Evolutionary conservation across 2,113 vertebrate species (phyloP).

Genomic region (Callaeas wilsoni): DNA sequence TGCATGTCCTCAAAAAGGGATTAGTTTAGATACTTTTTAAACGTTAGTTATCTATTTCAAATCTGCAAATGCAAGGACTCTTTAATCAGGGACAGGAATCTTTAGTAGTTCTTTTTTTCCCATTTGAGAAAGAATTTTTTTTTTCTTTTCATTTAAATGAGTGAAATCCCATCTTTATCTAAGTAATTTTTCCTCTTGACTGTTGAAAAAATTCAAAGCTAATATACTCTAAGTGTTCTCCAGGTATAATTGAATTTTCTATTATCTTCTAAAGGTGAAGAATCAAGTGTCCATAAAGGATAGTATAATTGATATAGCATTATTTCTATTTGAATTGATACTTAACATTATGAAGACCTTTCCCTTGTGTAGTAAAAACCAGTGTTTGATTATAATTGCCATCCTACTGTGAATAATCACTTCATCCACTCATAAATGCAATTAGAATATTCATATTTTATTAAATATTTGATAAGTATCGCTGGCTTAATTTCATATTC

Average conservation of each 20-base stretch:
- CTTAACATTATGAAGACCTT: background rate
- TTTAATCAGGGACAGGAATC: background rate
- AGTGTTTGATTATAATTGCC: slow-evolving; percentile 22
- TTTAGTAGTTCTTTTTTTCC: background rate
- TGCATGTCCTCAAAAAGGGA: background rate
- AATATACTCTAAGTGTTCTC: background rate
- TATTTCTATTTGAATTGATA: slow-evolving; percentile 8
- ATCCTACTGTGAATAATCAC: background rate
- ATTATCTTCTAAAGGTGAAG: background rate
- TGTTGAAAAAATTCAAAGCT: background rate
- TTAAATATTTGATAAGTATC: background rate
- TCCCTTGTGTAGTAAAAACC: background rate
- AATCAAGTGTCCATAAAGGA: background rate
- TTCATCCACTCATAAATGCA: background rate
- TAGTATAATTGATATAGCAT: background rate
- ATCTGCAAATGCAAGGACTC: background rate
- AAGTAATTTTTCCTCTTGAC: background rate
- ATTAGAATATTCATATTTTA: slow-evolving; percentile 19
- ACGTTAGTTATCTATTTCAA: background rate
- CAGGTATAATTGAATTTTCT: background rate
- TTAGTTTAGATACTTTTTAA: background rate
- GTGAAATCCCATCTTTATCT: background rate
- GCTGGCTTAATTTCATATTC: background rate
- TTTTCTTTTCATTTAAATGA: background rate
- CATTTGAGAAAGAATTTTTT: background rate